These are phyloP conservation scores for Limnephilus auricula DNA, from an alignment of 2,888 invertebrate species.

Conservation along the genomic window DNA sequence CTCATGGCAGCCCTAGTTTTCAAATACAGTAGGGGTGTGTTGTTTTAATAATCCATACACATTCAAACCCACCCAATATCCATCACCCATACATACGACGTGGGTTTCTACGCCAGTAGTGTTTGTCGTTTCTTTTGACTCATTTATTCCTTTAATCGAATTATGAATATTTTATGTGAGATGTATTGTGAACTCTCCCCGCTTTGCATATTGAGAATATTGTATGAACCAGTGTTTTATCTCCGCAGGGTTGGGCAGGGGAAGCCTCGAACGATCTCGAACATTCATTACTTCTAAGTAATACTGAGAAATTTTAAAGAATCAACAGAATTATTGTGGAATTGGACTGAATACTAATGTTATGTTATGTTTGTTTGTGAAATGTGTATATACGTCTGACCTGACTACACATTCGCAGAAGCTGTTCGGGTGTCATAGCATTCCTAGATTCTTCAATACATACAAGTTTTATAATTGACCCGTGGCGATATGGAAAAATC, in stretches of 20 bases:
- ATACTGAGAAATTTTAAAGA: not conserved
- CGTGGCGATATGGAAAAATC: not conserved
- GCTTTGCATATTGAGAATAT: slow-evolving; percentile 41
- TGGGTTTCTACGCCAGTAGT: slow-evolving; percentile 2
- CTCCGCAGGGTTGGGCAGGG: not conserved
- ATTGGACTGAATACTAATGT: not conserved
- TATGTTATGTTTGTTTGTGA: not conserved
- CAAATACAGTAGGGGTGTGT: slow-evolving; percentile 19
- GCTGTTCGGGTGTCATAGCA: not conserved
- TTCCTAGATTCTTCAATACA: not conserved
- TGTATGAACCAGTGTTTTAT: not conserved
- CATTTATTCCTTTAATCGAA: slow-evolving; percentile 66
- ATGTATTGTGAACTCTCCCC: slow-evolving; percentile 53
- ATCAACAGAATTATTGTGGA: not conserved
- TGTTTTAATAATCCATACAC: slow-evolving; percentile 42
- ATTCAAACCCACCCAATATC: not conserved
- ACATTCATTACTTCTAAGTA: not conserved
- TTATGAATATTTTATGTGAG: slow-evolving; percentile 66
- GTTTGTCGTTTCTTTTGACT: slow-evolving; percentile 60
- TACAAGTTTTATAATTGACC: not conserved
- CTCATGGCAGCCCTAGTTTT: not conserved
- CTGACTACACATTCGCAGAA: not conserved
- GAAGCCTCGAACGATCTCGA: not conserved
- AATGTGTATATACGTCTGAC: not conserved
- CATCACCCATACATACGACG: slow-evolving; percentile 14